Base-by-base conservation (phyloP, 2,888 invertebrate genomes). In the Drosophila prolongata region DNA sequence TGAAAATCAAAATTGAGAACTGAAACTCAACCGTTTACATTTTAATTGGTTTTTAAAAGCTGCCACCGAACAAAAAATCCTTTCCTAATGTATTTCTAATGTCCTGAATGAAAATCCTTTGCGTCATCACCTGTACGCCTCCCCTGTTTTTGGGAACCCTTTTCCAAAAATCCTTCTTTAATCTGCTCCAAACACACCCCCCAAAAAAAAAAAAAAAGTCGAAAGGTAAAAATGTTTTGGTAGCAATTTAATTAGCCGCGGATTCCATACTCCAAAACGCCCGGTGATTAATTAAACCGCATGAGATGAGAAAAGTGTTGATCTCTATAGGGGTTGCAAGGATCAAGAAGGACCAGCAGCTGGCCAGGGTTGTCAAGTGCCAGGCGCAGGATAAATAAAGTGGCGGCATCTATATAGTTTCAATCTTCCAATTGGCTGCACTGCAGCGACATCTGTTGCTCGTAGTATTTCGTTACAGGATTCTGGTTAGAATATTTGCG, bases 71-170 rank as follows among this genome's bases (percentile, higher is more conserved):
- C 16, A 14, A 50, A 14, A 6, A 30, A 5, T 44, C 13, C n/a
- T 50, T 43, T 53, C 52, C 72, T 88, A 89, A 88, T 88, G 89
- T 64, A 82, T 89, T 88, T 87, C 80, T 86, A 86, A 88, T 80
- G 77, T 67, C 46, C 50, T 27, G 53, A 35, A 38, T 59, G 35
- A 13, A 80, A 85, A 81, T 80, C 68, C 73, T 71, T 86, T 83
- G 82, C 81, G 86, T 91, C 91, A 91, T 90, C 91, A 82, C 78
- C 80, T 88, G 72, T 70, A 90, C 90, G 83, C 91, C 91, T 66
- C 50, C 27, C 57, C 74, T 49, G 72, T 77, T 47, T 10, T 6
- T 19, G 37, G n/a, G 38, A 47, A 34, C 34, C 34, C 42, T 37
- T 42, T 24, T 58, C 40, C 19, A 24, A 9, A 54, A 50, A 43